phyloP scores from a whole-genome alignment of 2,888 invertebrate genomes.

The Drosophila diplacantha region DNA sequence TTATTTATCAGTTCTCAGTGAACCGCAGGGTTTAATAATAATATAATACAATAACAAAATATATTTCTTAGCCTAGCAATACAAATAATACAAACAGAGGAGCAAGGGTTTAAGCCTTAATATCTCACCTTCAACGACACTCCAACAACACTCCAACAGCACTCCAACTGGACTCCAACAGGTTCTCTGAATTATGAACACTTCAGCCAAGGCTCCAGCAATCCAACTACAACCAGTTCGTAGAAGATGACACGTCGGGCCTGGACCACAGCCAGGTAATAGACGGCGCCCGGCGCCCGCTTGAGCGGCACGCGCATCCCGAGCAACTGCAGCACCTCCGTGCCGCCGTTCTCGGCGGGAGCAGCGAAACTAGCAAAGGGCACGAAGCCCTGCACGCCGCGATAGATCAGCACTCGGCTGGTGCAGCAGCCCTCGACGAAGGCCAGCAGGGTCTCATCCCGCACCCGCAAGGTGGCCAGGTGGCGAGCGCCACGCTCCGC shows the following conservation, averaged over 20 bases:
- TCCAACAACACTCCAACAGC: no score
- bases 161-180: not conserved
- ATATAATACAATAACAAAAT: not conserved
- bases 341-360: not conserved
- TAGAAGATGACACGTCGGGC: conserved; percentile 62
- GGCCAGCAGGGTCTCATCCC: conserved; percentile 79
- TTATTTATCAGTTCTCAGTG: not conserved
- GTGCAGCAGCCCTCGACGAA: conserved; percentile 77
- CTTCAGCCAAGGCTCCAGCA: conserved; percentile 54
- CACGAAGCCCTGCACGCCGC: conserved; percentile 76
- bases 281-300: conserved; percentile 38
- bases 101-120: not conserved
- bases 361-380: conserved; percentile 63
- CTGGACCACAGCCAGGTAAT: conserved; percentile 56
- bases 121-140: no score
- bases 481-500: conserved; percentile 78
- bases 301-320: conserved; percentile 44
- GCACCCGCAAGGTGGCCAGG: conserved; percentile 74
- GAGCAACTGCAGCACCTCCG: conserved; percentile 53
- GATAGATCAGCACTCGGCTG: conserved; percentile 71
- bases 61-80: not conserved
- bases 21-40: not conserved
- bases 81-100: not conserved
- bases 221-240: conserved; percentile 63
- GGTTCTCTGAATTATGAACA: conserved; percentile 18